Percentiles rank a stretch among this genome's conserved stretches.
These are phyloP conservation scores for Drosophila histrio DNA, from an alignment of 2,888 invertebrate species.

Conservation along the genomic window DNA sequence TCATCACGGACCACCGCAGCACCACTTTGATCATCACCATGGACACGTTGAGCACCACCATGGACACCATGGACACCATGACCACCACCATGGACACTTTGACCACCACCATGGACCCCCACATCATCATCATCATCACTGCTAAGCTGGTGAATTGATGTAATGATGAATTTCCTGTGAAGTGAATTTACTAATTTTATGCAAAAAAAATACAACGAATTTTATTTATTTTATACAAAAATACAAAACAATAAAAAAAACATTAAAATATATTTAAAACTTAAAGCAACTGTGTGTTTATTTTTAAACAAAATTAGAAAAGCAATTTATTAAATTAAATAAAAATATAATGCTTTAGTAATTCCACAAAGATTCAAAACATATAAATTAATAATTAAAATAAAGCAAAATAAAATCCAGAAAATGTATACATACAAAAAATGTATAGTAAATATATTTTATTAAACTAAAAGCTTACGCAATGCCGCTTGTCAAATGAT, in stretches of 20 bases:
- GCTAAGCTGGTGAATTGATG: constrained; percentile 26
- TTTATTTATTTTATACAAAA: constrained; percentile 51
- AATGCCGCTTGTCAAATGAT: constrained; percentile 5
- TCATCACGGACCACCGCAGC: constrained; percentile 35
- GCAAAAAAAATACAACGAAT: constrained; percentile 27
- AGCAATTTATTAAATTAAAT: not conserved
- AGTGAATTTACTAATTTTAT: constrained; percentile 23
- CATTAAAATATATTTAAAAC: not conserved
- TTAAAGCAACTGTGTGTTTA: not conserved
- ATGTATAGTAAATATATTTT: too few species aligned
- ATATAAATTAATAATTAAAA: too few species aligned
- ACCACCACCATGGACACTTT: constrained; percentile 23
- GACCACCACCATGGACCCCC: constrained; percentile 29
- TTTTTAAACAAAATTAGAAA: not conserved
- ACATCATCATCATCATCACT: constrained; percentile 57
- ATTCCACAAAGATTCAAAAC: too few species aligned
- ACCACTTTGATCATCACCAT: constrained; percentile 29
- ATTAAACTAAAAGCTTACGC: not conserved
- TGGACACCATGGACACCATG: constrained; percentile 19
- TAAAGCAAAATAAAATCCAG: not conserved
- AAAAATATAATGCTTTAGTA: not conserved
- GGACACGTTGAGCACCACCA: constrained; percentile 18
- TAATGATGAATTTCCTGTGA: constrained; percentile 5
- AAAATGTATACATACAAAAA: too few species aligned
- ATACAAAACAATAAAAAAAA: not conserved